These are phyloP conservation scores for Maconellicoccus hirsutus DNA, from an alignment of 1,140 invertebrate species.

Conservation along the genomic window DNA sequence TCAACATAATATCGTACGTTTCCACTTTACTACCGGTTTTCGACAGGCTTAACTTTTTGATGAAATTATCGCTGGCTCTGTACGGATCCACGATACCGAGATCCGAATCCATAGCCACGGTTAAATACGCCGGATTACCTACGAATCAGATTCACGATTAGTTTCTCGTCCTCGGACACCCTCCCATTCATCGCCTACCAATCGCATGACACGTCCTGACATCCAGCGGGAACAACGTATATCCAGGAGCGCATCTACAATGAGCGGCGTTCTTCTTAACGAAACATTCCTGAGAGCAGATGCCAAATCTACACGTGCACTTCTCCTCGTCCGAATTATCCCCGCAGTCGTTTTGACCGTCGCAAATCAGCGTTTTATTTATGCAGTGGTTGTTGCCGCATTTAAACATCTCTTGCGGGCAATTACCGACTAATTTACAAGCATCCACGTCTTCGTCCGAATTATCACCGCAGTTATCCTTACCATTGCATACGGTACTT, in stretches of 20 bases:
- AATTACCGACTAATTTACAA: slow-evolving; percentile 23
- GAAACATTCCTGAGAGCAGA: slow-evolving; percentile 62
- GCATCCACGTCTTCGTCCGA: slow-evolving; percentile 39
- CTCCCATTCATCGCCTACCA: slow-evolving; percentile 21
- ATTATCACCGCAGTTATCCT: slow-evolving; percentile 40
- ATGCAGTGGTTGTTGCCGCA: slow-evolving; percentile 61
- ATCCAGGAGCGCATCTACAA: slow-evolving; percentile 26
- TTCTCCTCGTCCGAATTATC: slow-evolving; percentile 52
- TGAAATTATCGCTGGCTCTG: slow-evolving; percentile 24
- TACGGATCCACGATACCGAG: slow-evolving; percentile 25
- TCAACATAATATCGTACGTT: slow-evolving; percentile 24
- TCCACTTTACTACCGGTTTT: slow-evolving; percentile 25
- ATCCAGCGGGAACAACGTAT: slow-evolving; percentile 8
- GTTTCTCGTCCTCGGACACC: slow-evolving; percentile 22
- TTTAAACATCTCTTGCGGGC: slow-evolving; percentile 37
- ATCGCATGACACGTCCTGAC: slow-evolving; percentile 28
- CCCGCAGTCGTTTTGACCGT: slow-evolving; percentile 54
- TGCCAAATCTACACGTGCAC: slow-evolving; percentile 49
- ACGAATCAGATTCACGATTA: background rate
- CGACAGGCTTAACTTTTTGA: slow-evolving; percentile 21
- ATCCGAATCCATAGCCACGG: slow-evolving; percentile 24
- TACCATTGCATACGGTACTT: slow-evolving; percentile 39
- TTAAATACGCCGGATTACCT: slow-evolving; percentile 25
- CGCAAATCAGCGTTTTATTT: slow-evolving; percentile 48
- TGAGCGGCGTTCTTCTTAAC: slow-evolving; percentile 41